phyloP scores from a whole-genome alignment of 2,797 vertebrate genomes.

The Falco biarmicus region DNA sequence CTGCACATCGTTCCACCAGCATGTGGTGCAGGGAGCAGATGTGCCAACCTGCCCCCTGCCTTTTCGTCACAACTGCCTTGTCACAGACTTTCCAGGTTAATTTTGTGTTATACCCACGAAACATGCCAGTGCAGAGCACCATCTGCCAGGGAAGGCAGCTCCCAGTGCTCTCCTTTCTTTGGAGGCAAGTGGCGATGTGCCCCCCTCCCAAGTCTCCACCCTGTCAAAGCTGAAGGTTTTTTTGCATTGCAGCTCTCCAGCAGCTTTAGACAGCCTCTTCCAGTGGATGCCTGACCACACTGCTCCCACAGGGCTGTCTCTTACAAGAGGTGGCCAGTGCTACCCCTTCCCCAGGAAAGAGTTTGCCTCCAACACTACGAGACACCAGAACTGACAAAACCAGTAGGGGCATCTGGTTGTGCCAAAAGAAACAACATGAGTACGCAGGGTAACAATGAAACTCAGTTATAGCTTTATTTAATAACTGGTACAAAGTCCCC shows the following conservation, averaged over 20 bases:
- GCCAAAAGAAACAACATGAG: background rate
- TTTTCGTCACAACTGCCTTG: fast-evolving
- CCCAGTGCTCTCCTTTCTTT: fast-evolving
- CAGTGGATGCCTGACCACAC: fast-evolving
- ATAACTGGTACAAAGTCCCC: slow-evolving; percentile 75
- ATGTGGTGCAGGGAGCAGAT: fast-evolving
- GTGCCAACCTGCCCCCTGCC: background rate
- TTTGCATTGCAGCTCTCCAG: background rate
- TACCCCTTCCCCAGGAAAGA: fast-evolving
- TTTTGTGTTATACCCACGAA: fast-evolving
- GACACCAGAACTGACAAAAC: background rate
- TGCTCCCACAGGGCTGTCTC: fast-evolving
- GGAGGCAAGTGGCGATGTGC: fast-evolving
- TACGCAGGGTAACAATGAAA: slow-evolving; percentile 68
- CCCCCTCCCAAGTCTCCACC: background rate
- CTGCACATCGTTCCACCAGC: fast-evolving
- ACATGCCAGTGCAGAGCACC: fast-evolving
- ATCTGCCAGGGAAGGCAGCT: background rate
- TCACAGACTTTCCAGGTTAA: background rate
- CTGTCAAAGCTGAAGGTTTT: background rate
- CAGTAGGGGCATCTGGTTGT: fast-evolving
- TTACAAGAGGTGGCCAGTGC: too few relatives aligned
- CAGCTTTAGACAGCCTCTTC: background rate
- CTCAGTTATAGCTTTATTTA: slow-evolving; percentile 80
- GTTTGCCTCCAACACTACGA: background rate